These are phyloP conservation scores for Semaprochilodus insignis DNA, from an alignment of 2,797 vertebrate genomes.

Conservation along the genomic window DNA sequence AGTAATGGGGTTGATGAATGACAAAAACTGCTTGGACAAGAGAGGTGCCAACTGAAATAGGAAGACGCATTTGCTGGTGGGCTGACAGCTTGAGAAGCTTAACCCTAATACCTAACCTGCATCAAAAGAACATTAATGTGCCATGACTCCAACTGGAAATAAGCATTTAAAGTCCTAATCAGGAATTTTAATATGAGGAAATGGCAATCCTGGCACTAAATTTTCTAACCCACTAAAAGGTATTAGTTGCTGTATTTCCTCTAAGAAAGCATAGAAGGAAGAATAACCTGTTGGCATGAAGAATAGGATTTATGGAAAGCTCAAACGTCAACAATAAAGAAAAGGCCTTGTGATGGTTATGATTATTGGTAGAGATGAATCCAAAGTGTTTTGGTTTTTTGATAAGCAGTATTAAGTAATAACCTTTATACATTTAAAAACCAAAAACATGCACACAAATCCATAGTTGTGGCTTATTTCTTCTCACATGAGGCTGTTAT, in stretches of 20 bases:
- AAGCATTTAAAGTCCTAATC: conserved; percentile 47
- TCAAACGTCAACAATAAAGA: neutral
- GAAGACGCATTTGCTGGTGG: conserved; percentile 56
- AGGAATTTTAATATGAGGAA: conserved; percentile 13
- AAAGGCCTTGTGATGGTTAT: neutral
- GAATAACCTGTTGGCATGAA: neutral
- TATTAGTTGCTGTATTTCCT: neutral
- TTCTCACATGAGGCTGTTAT: conserved; percentile 29
- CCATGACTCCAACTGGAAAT: conserved; percentile 59
- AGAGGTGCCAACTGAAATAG: conserved; percentile 60
- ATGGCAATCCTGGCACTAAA: neutral
- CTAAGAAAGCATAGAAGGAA: neutral
- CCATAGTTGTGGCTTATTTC: neutral
- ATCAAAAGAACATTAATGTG: conserved; percentile 58
- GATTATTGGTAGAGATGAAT: neutral
- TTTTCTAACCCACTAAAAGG: neutral
- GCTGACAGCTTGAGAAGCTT: conserved; percentile 58
- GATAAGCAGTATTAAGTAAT: neutral
- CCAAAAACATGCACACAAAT: neutral
- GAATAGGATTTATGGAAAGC: neutral
- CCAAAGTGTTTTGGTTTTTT: neutral
- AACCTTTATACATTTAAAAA: neutral
- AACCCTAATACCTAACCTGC: conserved; percentile 57
- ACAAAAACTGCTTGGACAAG: conserved; percentile 51
- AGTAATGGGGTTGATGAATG: conserved; percentile 54